These are phyloP conservation scores for Potorous gilbertii DNA, from an alignment of 2,797 vertebrate genomes.

Conservation along the genomic window DNA sequence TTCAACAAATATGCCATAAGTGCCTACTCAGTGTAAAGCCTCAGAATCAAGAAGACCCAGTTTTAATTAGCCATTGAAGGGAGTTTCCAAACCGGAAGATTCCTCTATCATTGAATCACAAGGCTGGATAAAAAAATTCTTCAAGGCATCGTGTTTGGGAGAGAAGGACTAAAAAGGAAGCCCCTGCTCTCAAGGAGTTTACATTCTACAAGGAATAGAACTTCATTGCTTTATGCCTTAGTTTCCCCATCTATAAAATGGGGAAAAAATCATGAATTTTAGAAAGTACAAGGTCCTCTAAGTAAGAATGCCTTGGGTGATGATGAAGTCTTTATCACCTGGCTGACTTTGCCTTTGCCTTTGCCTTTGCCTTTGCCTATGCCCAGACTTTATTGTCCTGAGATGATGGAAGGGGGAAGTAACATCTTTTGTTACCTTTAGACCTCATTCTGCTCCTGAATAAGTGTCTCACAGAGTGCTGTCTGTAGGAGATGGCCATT, in stretches of 20 bases:
- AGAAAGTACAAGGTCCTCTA: background rate
- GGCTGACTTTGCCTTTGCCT: background rate
- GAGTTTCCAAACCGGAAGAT: background rate
- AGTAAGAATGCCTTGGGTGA: background rate
- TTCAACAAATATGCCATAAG: background rate
- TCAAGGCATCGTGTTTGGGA: background rate
- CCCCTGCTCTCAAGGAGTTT: background rate
- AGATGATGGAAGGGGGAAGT: background rate
- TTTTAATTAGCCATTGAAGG: background rate
- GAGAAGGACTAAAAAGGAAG: background rate
- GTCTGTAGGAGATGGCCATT: background rate
- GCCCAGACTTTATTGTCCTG: background rate
- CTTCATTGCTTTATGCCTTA: background rate
- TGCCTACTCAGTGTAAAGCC: background rate
- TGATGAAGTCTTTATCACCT: background rate
- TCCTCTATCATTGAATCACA: background rate
- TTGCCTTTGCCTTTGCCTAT: background rate
- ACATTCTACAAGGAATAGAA: background rate
- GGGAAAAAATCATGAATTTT: background rate
- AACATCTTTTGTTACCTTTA: background rate
- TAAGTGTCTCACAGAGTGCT: background rate
- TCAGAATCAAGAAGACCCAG: background rate
- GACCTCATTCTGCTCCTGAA: background rate
- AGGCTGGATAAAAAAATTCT: background rate
- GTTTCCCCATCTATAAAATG: background rate